Conservation (phyloP, 1,140 invertebrate species). For the Drepana arcuata region DNA sequence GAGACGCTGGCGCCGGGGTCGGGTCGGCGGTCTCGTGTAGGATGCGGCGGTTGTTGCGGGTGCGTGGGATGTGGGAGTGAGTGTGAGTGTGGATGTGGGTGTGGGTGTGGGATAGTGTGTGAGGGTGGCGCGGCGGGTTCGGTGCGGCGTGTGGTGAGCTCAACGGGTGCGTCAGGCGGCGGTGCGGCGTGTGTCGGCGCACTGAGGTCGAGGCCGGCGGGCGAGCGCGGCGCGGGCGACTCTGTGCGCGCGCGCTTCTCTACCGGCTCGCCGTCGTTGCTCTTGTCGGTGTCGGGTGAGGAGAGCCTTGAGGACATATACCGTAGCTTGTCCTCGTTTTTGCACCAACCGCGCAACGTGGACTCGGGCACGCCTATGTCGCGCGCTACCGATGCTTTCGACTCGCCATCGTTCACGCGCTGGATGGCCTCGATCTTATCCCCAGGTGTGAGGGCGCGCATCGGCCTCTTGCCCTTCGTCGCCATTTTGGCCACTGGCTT, state of each 20-base stretch:
- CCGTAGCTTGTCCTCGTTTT: slow-evolving; percentile 84
- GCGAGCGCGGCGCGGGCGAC: slow-evolving; percentile 43
- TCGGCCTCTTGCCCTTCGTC: slow-evolving; percentile 78
- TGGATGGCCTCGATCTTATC: slow-evolving; percentile 86
- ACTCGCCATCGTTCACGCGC: slow-evolving; percentile 85
- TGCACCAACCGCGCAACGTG: slow-evolving; percentile 87
- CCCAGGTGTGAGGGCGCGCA: slow-evolving; percentile 78
- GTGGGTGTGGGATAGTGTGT: slow-evolving; percentile 30
- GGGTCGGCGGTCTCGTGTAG: slow-evolving; percentile 33
- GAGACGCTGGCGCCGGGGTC: slow-evolving; percentile 64
- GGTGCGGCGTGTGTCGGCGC: slow-evolving; percentile 20
- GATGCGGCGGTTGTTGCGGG: neutral
- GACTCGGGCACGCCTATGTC: slow-evolving; percentile 88
- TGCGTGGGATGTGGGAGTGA: slow-evolving; percentile 18
- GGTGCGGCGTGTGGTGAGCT: slow-evolving; percentile 51
- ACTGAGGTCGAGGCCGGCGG: slow-evolving; percentile 38
- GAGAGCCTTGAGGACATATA: slow-evolving; percentile 79
- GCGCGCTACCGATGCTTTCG: slow-evolving; percentile 85
- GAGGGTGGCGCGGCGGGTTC: slow-evolving; percentile 35
- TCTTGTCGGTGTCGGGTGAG: slow-evolving; percentile 75
- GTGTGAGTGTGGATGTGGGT: too few species aligned
- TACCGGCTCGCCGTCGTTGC: slow-evolving; percentile 65
- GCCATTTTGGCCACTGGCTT: slow-evolving; percentile 56
- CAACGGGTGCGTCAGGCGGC: slow-evolving; percentile 37
- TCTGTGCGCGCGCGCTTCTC: slow-evolving; percentile 72